Evolutionary conservation across 2,797 vertebrate genomes (phyloP).

Genomic region (Coranthus polyacanthus): DNA sequence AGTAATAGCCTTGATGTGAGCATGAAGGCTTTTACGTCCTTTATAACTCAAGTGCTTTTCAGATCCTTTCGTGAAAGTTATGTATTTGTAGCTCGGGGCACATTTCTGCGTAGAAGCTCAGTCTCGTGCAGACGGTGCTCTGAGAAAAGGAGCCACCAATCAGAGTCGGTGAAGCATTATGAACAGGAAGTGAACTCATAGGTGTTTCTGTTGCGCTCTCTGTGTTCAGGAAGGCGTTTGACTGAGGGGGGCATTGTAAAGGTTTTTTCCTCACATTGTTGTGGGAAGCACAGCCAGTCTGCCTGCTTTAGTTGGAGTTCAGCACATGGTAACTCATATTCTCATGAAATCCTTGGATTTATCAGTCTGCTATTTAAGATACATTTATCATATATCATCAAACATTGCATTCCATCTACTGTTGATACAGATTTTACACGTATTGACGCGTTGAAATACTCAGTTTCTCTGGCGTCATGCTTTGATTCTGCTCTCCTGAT

Average conservation of each 20-base stretch:
- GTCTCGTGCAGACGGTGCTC: slow-evolving; percentile 7
- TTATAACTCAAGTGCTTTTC: slow-evolving; percentile 6
- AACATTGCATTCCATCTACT: background rate
- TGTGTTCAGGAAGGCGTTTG: slow-evolving; percentile 76
- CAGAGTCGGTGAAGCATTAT: slow-evolving; percentile 20
- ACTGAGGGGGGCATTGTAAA: slow-evolving; percentile 61
- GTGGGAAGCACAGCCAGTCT: slow-evolving; percentile 46
- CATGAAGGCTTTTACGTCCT: background rate
- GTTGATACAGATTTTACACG: background rate
- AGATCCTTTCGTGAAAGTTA: slow-evolving; percentile 2
- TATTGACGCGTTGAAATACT: slow-evolving; percentile 6
- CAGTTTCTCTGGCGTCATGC: slow-evolving; percentile 5
- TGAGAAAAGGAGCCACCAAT: slow-evolving; percentile 35
- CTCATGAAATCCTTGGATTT: background rate
- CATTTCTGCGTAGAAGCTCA: slow-evolving; percentile 24
- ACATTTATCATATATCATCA: background rate
- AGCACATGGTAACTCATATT: background rate
- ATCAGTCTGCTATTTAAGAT: background rate
- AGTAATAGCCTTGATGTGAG: background rate
- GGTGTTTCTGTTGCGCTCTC: slow-evolving; percentile 56
- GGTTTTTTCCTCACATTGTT: slow-evolving; percentile 79
- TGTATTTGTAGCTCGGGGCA: slow-evolving; percentile 6
- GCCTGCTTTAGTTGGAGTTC: slow-evolving; percentile 15
- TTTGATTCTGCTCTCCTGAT: slow-evolving; percentile 45
- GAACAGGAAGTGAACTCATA: slow-evolving; percentile 81